Evolutionary conservation across 2,797 vertebrate genomes (phyloP), one percentile per base, ranked within the genome.

Genomic region (Sardinella longiceps): DNA sequence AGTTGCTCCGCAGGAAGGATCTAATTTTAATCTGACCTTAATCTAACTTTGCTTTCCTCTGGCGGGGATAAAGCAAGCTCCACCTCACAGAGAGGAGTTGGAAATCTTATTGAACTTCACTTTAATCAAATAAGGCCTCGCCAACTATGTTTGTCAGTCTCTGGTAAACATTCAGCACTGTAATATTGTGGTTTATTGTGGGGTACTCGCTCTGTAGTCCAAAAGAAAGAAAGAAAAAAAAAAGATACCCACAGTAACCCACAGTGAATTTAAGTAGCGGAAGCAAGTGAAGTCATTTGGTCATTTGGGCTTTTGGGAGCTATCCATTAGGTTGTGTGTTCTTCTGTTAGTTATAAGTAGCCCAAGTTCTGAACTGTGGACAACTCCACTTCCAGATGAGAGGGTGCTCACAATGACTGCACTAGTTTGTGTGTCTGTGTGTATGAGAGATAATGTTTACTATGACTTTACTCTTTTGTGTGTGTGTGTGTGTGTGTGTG

Each of bases 401-500:
- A 25, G 56, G 23, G 7, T 25, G n/a, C 56, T 60, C 56, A 60
- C n/a, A 60, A n/a, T 60, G n/a, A 60, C 5, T 60, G 56, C 6
- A n/a, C 4, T 48, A 48, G 46, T 48, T 48, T 48, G 7, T 48
- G 1, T 89, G 85, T 89, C 87, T 89, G 51, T 37, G n/a, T 51
- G 0, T 9, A 15, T 84, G 46, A n/a, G n/a, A n/a, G n/a, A n/a
- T n/a, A n/a, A n/a, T 82, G 56, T 58, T 15, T n/a, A 48, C 1
- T 20, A 81, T 85, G 46, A 84, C 88, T 91, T 91, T 92, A 92
- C 87, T 58, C 85, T 85, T 23, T 0, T 48, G 46, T 48, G 46
- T 48, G 7, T 45, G 2, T 45, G 43, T 45, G 43, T 7, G 58
- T 12, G 43, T 7, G 1, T 46, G 9, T n/a, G 14, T 48, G 25